Conservation (phyloP, 2,888 invertebrate species). For the Unio pictorum region DNA sequence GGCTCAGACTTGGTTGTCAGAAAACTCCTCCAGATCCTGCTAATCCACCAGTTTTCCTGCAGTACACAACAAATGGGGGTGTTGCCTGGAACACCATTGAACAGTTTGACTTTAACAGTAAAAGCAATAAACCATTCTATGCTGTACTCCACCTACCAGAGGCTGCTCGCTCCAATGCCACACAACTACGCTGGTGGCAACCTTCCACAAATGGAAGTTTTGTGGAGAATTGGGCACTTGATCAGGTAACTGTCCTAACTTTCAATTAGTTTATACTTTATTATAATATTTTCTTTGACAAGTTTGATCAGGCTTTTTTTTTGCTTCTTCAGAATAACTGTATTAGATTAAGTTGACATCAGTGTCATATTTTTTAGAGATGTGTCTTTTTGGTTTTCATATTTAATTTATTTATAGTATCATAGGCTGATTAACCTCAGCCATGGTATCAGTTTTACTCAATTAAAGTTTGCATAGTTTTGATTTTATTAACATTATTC, state of each 20-base stretch:
- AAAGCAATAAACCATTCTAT: conserved; percentile 57
- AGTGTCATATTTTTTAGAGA: not conserved
- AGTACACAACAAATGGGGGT: conserved; percentile 70
- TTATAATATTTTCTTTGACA: no score
- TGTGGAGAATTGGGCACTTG: conserved; percentile 70
- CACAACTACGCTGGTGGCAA: conserved; percentile 70
- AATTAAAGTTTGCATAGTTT: no score
- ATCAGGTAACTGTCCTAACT: conserved; percentile 62
- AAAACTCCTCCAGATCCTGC: conserved; percentile 40
- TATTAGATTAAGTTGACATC: not conserved
- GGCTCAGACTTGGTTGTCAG: conserved; percentile 66
- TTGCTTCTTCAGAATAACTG: not conserved
- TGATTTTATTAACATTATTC: no score
- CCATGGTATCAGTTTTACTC: no score
- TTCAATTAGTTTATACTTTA: not conserved
- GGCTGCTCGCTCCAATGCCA: conserved; percentile 59
- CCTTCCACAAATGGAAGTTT: conserved; percentile 64
- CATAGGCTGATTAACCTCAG: no score
- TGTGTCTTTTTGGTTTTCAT: not conserved
- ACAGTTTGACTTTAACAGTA: conserved; percentile 64
- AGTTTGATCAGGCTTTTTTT: not conserved
- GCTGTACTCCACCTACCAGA: conserved; percentile 65
- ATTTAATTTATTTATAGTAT: no score
- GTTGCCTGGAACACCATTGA: conserved; percentile 70
- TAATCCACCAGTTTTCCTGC: conserved; percentile 68